Evolutionary conservation across 2,888 invertebrate genomes (phyloP), one percentile per base, ranked within the genome.

Genomic region (Cylloceria caligata): DNA sequence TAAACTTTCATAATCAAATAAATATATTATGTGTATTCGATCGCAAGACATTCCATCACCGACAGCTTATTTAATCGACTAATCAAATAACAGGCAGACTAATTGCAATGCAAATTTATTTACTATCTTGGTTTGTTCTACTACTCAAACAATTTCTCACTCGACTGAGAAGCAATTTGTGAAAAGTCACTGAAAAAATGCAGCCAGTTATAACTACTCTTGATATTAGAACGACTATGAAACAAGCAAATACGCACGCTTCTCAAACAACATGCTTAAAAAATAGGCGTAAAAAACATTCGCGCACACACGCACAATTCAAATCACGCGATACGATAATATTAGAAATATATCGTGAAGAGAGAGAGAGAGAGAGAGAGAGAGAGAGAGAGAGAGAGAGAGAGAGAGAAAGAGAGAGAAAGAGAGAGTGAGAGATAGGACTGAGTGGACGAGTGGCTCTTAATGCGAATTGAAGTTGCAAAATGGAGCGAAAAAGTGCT

Each of bases 21-120:
- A 76, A 71, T 81, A 57, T 67, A 81, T 47, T 49, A 21, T 80
- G 80, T 84, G 81, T 80, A 87, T 85, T 65, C 71, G 34, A 72
- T 75, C 65, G 64, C 81, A 83, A 87, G 88, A 88, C 90, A 89
- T 88, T 90, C 90, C 90, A 90, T 88, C 90, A 90, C 90, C 90
- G 87, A 83, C 83, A 84, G 77, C 84, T 72, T 69, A 65, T 68
- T 80, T 60, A 60, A 47, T 19, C 47, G 19, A 42, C 42, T 71
- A 57, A 60, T 60, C 13, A 42, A 21, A 83, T 60, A 83, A 85
- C 84, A 86, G 86, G 87, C 87, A 87, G 55, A 87, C 84, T 84
- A 87, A 88, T 82, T 86, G 81, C 80, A 75, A 86, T 86, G 88
- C 87, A 88, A 86, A 85, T 49, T 83, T n/a, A 75, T 45, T 60